phyloP scores from a whole-genome alignment of 2,113 vertebrate genomes.

The Hippoglossus stenolepis region DNA sequence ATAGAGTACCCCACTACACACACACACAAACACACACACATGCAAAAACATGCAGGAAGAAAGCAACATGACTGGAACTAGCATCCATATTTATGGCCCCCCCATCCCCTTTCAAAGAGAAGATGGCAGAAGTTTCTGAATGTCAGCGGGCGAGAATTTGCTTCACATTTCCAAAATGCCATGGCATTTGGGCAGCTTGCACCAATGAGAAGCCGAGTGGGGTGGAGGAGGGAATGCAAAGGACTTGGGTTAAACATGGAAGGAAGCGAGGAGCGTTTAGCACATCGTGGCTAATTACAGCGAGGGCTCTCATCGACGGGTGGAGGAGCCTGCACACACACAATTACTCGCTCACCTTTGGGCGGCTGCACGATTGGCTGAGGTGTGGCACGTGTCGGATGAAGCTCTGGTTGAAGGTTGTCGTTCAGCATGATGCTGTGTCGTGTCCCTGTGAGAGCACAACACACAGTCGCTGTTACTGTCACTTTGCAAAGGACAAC shows the following conservation, averaged over 20 bases:
- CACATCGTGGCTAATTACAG: constrained; percentile 69
- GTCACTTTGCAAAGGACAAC: neutral
- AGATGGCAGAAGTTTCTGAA: constrained; percentile 84
- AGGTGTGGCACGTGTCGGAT: constrained; percentile 67
- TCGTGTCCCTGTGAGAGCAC: constrained; percentile 83
- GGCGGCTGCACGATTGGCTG: constrained; percentile 60
- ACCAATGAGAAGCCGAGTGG: constrained; percentile 73
- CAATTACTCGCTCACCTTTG: constrained; percentile 79
- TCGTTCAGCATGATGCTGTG: constrained; percentile 84
- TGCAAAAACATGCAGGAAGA: constrained; percentile 49
- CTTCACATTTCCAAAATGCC: constrained; percentile 87
- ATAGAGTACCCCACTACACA: constrained; percentile 17
- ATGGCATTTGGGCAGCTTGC: constrained; percentile 86
- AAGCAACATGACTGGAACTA: constrained; percentile 70
- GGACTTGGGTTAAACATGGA: constrained; percentile 66
- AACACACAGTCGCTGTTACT: constrained; percentile 12
- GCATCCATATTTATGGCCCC: constrained; percentile 83
- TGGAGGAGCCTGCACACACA: constrained; percentile 53
- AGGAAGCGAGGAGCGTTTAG: constrained; percentile 46
- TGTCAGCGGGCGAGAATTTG: constrained; percentile 84
- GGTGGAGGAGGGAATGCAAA: constrained; percentile 64
- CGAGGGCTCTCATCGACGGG: constrained; percentile 59
- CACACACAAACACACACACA: constrained; percentile 1
- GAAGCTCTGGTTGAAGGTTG: constrained; percentile 80
- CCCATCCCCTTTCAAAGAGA: constrained; percentile 66